A percentile compares a stretch with the other conserved stretches of the same genome.
These are phyloP conservation scores for Morone saxatilis DNA, from an alignment of 2,113 vertebrate species.

Conservation along the genomic window DNA sequence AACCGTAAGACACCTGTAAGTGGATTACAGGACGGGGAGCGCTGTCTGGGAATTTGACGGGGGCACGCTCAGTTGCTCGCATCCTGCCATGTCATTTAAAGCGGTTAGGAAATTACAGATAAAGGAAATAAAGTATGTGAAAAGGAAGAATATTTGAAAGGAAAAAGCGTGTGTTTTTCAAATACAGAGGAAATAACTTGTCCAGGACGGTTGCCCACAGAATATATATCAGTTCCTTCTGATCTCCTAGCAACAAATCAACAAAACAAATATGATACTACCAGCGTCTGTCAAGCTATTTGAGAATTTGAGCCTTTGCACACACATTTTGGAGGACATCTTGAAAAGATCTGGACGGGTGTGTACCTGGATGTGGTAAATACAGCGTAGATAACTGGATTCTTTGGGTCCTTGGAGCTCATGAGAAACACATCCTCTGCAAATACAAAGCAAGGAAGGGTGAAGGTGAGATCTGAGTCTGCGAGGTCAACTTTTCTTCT, in stretches of 20 bases:
- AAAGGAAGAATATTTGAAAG: constrained; percentile 32
- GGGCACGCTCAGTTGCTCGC: constrained; percentile 36
- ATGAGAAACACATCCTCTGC: constrained; percentile 97
- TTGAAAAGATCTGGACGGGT: background rate
- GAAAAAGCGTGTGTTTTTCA: constrained; percentile 52
- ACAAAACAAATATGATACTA: constrained; percentile 59
- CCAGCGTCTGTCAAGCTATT: constrained; percentile 23
- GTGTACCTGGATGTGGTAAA: constrained; percentile 99
- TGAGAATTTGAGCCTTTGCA: constrained; percentile 6
- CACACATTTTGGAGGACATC: background rate
- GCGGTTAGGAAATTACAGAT: constrained; percentile 56
- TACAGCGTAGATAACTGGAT: constrained; percentile 95
- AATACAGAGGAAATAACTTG: constrained; percentile 52
- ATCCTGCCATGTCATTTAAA: constrained; percentile 51
- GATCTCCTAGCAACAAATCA: constrained; percentile 67
- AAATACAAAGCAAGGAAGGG: constrained; percentile 31
- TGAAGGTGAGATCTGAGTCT: background rate
- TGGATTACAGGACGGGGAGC: constrained; percentile 72
- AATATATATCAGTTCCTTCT: constrained; percentile 47
- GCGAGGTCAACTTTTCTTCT: background rate
- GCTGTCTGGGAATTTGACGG: constrained; percentile 66
- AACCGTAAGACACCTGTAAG: constrained; percentile 74
- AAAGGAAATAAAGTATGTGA: constrained; percentile 39
- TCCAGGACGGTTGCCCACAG: constrained; percentile 6
- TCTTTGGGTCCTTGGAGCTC: constrained; percentile 98